Evolutionary conservation across 2,113 vertebrate species (phyloP).

Genomic region (Uria aalge): DNA sequence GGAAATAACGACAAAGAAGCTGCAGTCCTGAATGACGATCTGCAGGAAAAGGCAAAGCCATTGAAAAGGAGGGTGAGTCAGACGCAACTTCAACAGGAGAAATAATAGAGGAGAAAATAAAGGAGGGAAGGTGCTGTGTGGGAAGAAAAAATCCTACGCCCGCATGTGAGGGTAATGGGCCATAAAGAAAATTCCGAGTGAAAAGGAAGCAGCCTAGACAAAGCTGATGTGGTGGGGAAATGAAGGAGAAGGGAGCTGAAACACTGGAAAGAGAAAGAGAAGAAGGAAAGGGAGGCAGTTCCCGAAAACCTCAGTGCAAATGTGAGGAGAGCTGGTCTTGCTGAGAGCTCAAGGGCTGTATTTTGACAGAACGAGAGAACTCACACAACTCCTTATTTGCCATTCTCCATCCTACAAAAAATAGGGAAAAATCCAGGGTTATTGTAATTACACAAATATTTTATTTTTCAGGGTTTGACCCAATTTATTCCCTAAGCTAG

Average conservation of each 20-base stretch:
- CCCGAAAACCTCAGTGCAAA: not conserved
- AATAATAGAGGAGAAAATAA: not conserved
- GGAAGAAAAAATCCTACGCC: not conserved
- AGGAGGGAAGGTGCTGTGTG: not conserved
- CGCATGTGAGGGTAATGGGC: not conserved
- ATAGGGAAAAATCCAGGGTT: not conserved
- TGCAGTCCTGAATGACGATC: not conserved
- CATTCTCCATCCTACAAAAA: not conserved
- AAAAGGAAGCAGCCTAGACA: not conserved
- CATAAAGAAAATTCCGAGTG: not conserved
- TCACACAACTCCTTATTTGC: not conserved
- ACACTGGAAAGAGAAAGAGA: rapidly evolving
- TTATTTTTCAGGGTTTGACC: not conserved
- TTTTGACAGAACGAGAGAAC: not conserved
- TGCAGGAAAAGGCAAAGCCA: not conserved
- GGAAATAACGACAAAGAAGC: not conserved
- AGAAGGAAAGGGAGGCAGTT: not conserved
- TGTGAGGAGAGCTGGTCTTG: not conserved
- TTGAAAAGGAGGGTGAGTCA: not conserved
- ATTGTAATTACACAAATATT: not conserved
- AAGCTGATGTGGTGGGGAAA: not conserved
- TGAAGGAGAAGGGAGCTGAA: not conserved
- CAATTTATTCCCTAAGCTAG: not conserved
- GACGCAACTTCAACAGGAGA: not conserved
- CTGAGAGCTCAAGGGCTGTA: not conserved